Evolutionary conservation across 2,888 invertebrate species (phyloP).

Genomic region (Chaitophorus viminalis): DNA sequence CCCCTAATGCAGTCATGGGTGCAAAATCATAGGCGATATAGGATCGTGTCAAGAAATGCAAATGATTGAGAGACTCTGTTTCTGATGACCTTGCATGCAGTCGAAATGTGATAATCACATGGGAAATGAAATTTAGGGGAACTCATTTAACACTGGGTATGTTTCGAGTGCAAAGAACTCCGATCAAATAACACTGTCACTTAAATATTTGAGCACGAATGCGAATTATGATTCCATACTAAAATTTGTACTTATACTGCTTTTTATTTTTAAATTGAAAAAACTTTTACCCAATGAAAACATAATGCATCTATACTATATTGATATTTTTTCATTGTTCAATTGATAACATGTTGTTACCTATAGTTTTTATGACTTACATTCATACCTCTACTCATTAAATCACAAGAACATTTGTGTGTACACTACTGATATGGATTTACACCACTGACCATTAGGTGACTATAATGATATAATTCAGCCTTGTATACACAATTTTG

Average conservation of each 20-base stretch:
- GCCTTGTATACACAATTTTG: no score
- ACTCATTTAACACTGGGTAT: not conserved
- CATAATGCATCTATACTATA: no score
- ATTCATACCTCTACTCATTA: no score
- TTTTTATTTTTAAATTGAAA: not conserved
- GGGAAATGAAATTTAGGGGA: conserved; percentile 26
- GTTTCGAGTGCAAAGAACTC: conserved; percentile 7
- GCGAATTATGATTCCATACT: not conserved
- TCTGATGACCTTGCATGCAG: conserved; percentile 35
- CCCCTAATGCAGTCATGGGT: conserved; percentile 60
- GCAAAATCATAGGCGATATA: conserved; percentile 47
- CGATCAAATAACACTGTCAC: not conserved
- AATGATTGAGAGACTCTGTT: conserved; percentile 29
- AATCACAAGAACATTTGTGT: no score
- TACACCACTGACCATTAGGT: no score
- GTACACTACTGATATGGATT: no score
- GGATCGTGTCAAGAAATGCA: conserved; percentile 48
- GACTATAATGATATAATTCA: no score
- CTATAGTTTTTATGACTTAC: no score
- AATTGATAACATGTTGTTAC: no score
- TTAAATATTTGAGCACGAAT: not conserved
- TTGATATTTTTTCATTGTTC: no score
- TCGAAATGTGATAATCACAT: conserved; percentile 36
- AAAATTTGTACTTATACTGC: not conserved
- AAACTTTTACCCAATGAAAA: not conserved